Evolutionary conservation across 2,888 invertebrate genomes (phyloP).

Genomic region (Pediacus dermestoides): DNA sequence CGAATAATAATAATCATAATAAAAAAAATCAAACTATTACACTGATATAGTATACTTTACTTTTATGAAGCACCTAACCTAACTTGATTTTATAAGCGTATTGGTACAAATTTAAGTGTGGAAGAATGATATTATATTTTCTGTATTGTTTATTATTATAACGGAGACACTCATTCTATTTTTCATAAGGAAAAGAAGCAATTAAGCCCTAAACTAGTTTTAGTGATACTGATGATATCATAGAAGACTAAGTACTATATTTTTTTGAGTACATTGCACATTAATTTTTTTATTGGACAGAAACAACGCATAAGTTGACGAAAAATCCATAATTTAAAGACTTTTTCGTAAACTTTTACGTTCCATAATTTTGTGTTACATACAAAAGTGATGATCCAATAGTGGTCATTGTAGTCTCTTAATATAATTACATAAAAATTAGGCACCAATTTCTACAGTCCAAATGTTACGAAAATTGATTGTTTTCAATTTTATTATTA

Average conservation of each 20-base stretch:
- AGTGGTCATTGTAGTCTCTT: constrained; percentile 25
- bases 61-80: constrained; percentile 29
- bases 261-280: constrained; percentile 24
- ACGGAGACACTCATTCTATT: constrained; percentile 9
- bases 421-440: constrained; percentile 25
- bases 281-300: constrained; percentile 21
- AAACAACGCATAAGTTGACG: constrained; percentile 19
- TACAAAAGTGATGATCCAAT: no score
- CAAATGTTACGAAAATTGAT: constrained; percentile 27
- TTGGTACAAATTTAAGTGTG: constrained; percentile 24
- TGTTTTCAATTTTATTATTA: constrained; percentile 20
- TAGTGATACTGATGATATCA: no score
- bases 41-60: no score
- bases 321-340: no score
- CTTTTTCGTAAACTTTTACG: no score
- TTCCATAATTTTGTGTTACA: no score
- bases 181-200: constrained; percentile 13
- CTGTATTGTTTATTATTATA: constrained; percentile 8
- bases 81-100: constrained; percentile 33
- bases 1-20: no score
- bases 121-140: constrained; percentile 21
- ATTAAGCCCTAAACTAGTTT: constrained; percentile 14
- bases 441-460: constrained; percentile 34
- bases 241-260: constrained; percentile 17
- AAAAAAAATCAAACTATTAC: no score